phyloP scores from a whole-genome alignment of 2,113 vertebrate genomes.

The Columbina picui region DNA sequence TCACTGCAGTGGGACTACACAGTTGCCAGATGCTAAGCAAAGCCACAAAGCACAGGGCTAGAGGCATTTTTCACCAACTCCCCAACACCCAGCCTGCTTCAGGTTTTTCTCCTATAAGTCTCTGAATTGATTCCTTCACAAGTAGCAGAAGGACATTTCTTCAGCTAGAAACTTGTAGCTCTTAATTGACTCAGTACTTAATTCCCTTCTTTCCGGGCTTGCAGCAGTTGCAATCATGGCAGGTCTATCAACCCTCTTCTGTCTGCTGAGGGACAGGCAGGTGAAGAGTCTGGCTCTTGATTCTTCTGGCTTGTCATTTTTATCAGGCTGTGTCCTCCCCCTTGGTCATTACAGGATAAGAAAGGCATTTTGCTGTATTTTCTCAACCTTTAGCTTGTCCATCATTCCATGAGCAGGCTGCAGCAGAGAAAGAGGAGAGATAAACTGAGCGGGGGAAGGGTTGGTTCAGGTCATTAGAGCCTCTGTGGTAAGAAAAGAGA shows the following conservation, averaged over 20 bases:
- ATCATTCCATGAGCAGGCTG: background rate
- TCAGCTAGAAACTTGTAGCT: background rate
- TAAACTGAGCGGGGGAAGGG: background rate
- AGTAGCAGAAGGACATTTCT: background rate
- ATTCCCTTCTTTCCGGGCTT: background rate
- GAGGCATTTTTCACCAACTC: background rate
- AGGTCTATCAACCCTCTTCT: background rate
- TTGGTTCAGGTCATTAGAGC: background rate
- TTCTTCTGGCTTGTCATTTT: constrained; percentile 48
- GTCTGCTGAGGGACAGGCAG: background rate
- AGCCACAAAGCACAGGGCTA: background rate
- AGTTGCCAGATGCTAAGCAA: background rate
- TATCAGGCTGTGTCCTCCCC: constrained; percentile 35
- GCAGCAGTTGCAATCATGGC: background rate
- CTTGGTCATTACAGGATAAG: constrained; percentile 53
- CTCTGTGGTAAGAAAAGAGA: background rate
- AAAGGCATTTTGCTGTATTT: constrained; percentile 54
- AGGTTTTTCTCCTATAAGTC: background rate
- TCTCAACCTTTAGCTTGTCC: constrained; percentile 45
- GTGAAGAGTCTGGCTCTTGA: constrained; percentile 35
- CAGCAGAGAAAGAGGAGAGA: background rate
- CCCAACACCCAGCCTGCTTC: background rate
- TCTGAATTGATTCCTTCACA: background rate
- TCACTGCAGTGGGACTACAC: background rate
- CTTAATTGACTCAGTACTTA: background rate